Conservation (phyloP, 1,140 invertebrate genomes). For the Atta cephalotes region DNA sequence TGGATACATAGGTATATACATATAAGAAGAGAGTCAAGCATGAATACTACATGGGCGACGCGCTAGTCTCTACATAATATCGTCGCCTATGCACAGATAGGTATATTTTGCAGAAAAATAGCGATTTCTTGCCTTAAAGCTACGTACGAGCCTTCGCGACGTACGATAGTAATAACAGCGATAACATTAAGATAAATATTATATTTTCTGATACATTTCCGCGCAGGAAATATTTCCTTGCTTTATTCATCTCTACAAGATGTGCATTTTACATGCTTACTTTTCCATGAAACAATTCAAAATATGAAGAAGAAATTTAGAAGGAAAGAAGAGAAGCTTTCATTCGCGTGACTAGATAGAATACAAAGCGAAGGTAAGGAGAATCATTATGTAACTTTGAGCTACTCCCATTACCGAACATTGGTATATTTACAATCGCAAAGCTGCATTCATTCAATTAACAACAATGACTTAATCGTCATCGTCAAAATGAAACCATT, state of each 20-base stretch:
- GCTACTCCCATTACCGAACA: background rate
- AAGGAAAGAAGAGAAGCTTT: background rate
- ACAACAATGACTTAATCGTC: slow-evolving; percentile 17
- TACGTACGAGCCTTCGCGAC: background rate
- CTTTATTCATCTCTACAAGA: background rate
- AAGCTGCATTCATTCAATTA: slow-evolving; percentile 39
- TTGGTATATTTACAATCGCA: background rate
- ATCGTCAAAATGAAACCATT: slow-evolving; percentile 16
- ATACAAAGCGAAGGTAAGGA: slow-evolving; percentile 31
- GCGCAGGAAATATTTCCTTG: background rate
- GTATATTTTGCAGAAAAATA: slow-evolving; percentile 5
- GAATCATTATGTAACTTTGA: slow-evolving; percentile 4
- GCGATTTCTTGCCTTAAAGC: slow-evolving; percentile 3
- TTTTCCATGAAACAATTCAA: slow-evolving; percentile 19
- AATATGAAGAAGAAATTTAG: background rate
- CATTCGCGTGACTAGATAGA: slow-evolving; percentile 8
- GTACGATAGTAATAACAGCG: background rate
- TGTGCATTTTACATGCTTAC: background rate
- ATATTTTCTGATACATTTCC: background rate
- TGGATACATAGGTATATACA: background rate
- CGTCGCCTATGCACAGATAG: background rate
- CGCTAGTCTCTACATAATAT: slow-evolving; percentile 6
- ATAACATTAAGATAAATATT: slow-evolving; percentile 38
- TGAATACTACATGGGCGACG: slow-evolving; percentile 19
- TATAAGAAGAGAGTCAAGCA: slow-evolving; percentile 38